Conservation (phyloP, 2,888 invertebrate genomes). For the Dolichomitus sp. region DNA sequence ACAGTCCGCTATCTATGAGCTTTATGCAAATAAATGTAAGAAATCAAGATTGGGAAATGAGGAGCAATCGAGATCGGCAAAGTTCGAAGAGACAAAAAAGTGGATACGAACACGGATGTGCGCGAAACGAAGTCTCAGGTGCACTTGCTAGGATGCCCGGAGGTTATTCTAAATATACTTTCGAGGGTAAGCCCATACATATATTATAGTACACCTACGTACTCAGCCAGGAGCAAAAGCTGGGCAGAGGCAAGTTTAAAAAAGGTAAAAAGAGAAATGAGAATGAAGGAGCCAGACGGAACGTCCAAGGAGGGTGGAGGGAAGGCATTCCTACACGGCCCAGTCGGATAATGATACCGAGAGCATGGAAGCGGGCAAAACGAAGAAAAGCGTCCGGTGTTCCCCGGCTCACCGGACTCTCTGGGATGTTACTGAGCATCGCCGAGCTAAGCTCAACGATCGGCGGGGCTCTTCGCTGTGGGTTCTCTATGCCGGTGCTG, state of each 20-base stretch:
- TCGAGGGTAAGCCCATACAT: constrained; percentile 33
- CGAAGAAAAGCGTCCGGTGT: constrained; percentile 61
- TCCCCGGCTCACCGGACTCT: constrained; percentile 24
- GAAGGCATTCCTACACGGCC: constrained; percentile 78
- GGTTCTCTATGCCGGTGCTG: constrained; percentile 45
- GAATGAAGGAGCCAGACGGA: constrained; percentile 19
- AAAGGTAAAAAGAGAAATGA: constrained; percentile 30
- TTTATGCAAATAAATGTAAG: neutral
- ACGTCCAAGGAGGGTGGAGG: constrained; percentile 55
- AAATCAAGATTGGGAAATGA: neutral
- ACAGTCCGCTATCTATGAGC: neutral
- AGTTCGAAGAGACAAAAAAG: constrained; percentile 38
- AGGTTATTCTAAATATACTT: constrained; percentile 20
- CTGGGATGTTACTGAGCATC: constrained; percentile 29
- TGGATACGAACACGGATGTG: constrained; percentile 55
- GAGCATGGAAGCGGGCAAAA: constrained; percentile 69
- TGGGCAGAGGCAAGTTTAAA: constrained; percentile 13
- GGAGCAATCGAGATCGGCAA: constrained; percentile 3
- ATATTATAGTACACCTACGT: constrained; percentile 18
- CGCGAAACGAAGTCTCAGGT: constrained; percentile 41
- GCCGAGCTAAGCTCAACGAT: constrained; percentile 33
- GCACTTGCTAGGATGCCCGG: constrained; percentile 31
- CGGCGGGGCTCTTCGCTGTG: constrained; percentile 50
- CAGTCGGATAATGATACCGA: constrained; percentile 77
- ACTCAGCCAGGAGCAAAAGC: constrained; percentile 14